phyloP scores from a whole-genome alignment of 2,888 invertebrate genomes.

The Euplexia lucipara region DNA sequence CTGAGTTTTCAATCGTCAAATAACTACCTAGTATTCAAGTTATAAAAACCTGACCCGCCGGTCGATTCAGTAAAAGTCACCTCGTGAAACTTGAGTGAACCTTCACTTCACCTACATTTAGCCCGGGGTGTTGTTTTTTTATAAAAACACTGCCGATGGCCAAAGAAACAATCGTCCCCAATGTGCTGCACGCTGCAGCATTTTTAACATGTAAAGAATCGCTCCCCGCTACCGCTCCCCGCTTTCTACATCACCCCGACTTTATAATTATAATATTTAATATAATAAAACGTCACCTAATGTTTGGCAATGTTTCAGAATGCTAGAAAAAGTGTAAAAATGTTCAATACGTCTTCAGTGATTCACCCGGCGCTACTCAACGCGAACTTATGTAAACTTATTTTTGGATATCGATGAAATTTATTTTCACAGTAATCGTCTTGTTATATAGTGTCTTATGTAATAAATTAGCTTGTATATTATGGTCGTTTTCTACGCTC shows the following conservation, averaged over 20 bases:
- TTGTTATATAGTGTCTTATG: slow-evolving; percentile 19
- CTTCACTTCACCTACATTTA: too few species aligned
- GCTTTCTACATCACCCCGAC: slow-evolving; percentile 47
- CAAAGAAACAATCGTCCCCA: neutral
- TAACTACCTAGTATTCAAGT: too few species aligned
- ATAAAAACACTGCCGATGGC: too few species aligned
- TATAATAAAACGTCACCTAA: slow-evolving; percentile 69
- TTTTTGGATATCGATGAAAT: slow-evolving; percentile 56
- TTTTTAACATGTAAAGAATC: too few species aligned
- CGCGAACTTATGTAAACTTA: slow-evolving; percentile 35
- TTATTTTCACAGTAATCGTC: slow-evolving; percentile 47
- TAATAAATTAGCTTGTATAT: slow-evolving; percentile 23
- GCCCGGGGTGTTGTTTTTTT: too few species aligned
- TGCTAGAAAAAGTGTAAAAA: slow-evolving; percentile 68
- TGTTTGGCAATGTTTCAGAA: slow-evolving; percentile 72
- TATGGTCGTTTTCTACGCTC: slow-evolving; percentile 9
- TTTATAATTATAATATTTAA: slow-evolving; percentile 71
- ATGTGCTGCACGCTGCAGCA: neutral
- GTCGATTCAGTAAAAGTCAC: too few species aligned
- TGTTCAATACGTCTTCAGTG: slow-evolving; percentile 61
- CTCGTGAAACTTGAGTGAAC: too few species aligned
- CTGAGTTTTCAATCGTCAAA: too few species aligned
- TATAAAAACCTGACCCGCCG: too few species aligned
- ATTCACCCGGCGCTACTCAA: slow-evolving; percentile 61
- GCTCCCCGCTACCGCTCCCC: slow-evolving; percentile 40